phyloP scores from a whole-genome alignment of 2,113 vertebrate genomes.

The Illadopsis cleaveri region DNA sequence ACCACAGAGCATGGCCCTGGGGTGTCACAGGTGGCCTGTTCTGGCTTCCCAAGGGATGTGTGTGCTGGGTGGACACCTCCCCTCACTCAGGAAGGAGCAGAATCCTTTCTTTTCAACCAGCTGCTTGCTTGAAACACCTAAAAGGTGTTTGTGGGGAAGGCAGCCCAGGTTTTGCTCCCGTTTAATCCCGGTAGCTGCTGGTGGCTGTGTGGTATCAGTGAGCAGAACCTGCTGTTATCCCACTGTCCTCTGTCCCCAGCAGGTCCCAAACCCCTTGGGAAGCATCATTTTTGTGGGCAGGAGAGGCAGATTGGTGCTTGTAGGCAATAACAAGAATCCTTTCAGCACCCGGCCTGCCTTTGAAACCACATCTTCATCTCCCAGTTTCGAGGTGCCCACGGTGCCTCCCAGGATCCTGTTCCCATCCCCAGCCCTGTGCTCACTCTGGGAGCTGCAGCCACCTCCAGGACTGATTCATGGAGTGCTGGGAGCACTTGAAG shows the following conservation, averaged over 20 bases:
- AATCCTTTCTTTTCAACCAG: background rate
- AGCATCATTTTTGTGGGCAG: background rate
- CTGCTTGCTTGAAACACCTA: background rate
- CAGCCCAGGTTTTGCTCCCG: background rate
- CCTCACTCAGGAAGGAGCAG: background rate
- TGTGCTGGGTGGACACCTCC: background rate
- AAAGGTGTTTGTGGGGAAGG: background rate
- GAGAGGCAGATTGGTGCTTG: background rate
- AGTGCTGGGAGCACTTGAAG: background rate
- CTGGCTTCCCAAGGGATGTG: background rate
- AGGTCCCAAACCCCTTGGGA: background rate
- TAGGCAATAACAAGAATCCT: background rate
- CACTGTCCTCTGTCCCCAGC: background rate
- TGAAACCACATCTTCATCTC: background rate
- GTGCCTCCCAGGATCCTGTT: background rate
- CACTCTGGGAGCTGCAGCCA: background rate
- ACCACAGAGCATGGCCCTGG: too few species aligned
- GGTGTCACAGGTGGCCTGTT: background rate
- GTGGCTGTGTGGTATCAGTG: background rate
- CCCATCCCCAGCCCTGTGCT: background rate
- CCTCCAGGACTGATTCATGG: constrained; percentile 1
- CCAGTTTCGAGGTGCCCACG: background rate
- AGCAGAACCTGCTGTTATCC: background rate
- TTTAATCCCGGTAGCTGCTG: background rate
- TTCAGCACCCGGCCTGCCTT: background rate